Evolutionary conservation across 2,888 invertebrate genomes (phyloP).

Genomic region (Clivina fossor): DNA sequence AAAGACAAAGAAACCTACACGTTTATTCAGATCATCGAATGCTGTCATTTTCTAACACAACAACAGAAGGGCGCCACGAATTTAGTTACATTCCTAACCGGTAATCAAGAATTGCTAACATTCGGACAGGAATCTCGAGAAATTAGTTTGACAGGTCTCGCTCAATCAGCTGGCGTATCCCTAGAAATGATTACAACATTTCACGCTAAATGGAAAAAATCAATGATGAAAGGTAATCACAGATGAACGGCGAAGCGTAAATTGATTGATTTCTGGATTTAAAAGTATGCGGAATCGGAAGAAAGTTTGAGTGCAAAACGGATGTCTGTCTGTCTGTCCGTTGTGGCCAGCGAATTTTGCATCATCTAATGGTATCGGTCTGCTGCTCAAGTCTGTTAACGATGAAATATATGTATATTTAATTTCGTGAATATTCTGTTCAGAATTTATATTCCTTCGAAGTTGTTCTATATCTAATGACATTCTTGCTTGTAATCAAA

Average conservation of each 20-base stretch:
- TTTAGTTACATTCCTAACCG: slow-evolving; percentile 79
- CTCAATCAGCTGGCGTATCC: slow-evolving; percentile 78
- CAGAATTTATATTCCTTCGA: too few relatives aligned
- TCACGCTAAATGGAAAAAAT: slow-evolving; percentile 82
- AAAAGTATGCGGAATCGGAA: neutral
- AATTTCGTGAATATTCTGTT: too few relatives aligned
- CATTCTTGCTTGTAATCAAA: too few relatives aligned
- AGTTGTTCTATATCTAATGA: too few relatives aligned
- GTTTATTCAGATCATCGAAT: slow-evolving; percentile 80
- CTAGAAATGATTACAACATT: slow-evolving; percentile 81
- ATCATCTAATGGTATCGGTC: neutral
- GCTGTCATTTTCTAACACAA: slow-evolving; percentile 74
- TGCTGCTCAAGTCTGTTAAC: neutral
- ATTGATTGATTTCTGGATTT: neutral
- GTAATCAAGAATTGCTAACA: slow-evolving; percentile 55
- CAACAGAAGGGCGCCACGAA: slow-evolving; percentile 59
- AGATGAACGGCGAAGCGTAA: slow-evolving; percentile 62
- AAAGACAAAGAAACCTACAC: slow-evolving; percentile 73
- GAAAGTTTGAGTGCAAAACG: too few relatives aligned
- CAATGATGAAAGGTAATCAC: slow-evolving; percentile 63
- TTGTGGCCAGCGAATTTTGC: too few relatives aligned
- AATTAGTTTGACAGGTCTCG: slow-evolving; percentile 76
- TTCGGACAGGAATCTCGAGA: slow-evolving; percentile 60
- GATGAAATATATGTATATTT: too few relatives aligned
- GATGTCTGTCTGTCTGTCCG: too few relatives aligned